Base-by-base conservation (phyloP, 2,888 invertebrate genomes). In the Gymnosoma rotundatum region DNA sequence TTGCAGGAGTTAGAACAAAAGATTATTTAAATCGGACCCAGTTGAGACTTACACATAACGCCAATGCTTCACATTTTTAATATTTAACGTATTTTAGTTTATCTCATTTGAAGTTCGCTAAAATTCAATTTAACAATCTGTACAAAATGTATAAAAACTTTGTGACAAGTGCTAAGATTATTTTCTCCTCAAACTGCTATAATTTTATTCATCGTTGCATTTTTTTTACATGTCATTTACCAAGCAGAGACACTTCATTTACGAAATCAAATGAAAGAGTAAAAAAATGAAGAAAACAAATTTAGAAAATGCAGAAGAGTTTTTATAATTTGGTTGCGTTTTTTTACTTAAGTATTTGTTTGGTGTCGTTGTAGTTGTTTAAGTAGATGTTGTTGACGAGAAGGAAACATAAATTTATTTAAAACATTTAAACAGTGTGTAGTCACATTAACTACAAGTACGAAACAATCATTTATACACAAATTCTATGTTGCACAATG, bases 211-310 rank as follows among this genome's bases (percentile, higher is more conserved):
- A 10, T 42, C 6, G 18, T 21, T 76, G 70, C n/a, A 18, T 36
- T 38, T 60, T 38, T 42, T 48, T 18, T 60, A 56, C 50, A 54
- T 60, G 75, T 38, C 66, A 83, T 83, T 83, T 78, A 61, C 56
- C 38, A 21, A 79, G 69, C 78, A 78, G 74, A 78, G 64, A 83
- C 74, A 83, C 78, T 69, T 78, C 78, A 74, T 83, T 78, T 83
- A 69, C 67, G 69, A 78, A 83, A 78, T 83, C 69, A 69, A 74
- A 73, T 78, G 48, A 63, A 56, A 69, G 50, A 67, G 52, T 48
- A 38, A 36, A 42, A 42, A 42, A 42, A 56, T 56, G 42, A 69
- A 16, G 58, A 64, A 72, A 58, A 58, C 50, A 79, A 60, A 72
- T 64, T 64, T 14, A 58, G 20, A 52, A 73, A 60, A 52, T 60